Evolutionary conservation across 1,140 invertebrate species (phyloP), one percentile per base, ranked within the genome.

Genomic region (Bombus fervidus): DNA sequence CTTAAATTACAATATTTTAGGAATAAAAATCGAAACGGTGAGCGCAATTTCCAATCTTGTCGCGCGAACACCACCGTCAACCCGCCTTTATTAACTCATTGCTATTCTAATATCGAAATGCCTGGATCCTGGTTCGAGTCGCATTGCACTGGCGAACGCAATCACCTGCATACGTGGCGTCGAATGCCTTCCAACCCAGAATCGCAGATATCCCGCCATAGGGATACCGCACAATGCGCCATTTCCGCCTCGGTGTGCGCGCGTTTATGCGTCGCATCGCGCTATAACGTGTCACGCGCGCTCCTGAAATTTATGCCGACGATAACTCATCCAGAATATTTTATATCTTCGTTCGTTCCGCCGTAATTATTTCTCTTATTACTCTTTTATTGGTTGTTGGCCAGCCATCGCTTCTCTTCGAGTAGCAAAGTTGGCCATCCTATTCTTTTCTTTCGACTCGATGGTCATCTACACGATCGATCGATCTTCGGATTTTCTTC

Each of bases 121-220:
- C 74, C 83, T 88, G 64, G 62, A 78, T 83, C 74, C 34, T n/a
- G 64, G 39, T 39, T 68, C 71, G 62, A 66, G 39, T 34, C 81
- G 78, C 76, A 78, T 80, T 62, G 85, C 62, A 43, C 73, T 59
- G 18, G 57, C 86, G 74, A 85, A 79, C 73, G 87, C 87, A 88
- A 89, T 89, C 87, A 88, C 84, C 78, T 79, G 78, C 83, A 88
- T 81, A 88, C 87, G 78, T 74, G 53, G 75, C 79, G 53, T 80
- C 78, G 87, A 79, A 89, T 88, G 41, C 87, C 86, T 81, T 88
- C 34, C 57, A 88, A 22, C 77, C 74, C 41, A 78, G 87, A 88
- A 88, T 89, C 87, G 87, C 74, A 81, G 82, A 88, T 81, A 89
- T 89, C 64, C 78, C 81, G 59, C 34, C 77, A n/a, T 18, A 76